phyloP scores from a whole-genome alignment of 2,797 vertebrate species.

The Takifugu ocellatus region DNA sequence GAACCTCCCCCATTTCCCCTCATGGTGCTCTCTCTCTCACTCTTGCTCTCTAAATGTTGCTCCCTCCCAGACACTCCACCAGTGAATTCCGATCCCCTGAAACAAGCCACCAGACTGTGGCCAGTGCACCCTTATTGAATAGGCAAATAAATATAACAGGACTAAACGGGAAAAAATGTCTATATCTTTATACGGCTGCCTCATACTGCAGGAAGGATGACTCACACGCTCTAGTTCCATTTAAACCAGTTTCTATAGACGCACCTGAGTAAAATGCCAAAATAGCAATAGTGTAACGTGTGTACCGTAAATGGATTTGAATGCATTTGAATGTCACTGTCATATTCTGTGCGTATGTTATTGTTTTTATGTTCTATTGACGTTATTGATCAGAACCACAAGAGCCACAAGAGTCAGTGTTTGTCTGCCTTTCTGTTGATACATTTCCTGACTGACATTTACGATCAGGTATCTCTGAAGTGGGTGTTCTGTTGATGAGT shows the following conservation, averaged over 20 bases:
- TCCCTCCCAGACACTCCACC: slow-evolving; percentile 50
- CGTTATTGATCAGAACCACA: too few species aligned
- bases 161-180: slow-evolving; percentile 38
- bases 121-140: slow-evolving; percentile 35
- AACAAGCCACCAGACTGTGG: slow-evolving; percentile 67
- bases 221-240: slow-evolving; percentile 30
- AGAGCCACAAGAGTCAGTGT: background rate
- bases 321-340: background rate
- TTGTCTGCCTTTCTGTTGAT: slow-evolving; percentile 43
- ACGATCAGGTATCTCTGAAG: slow-evolving; percentile 54
- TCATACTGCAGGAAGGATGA: slow-evolving; percentile 28
- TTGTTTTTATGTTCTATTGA: too few species aligned
- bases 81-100: slow-evolving; percentile 79
- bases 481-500: slow-evolving; percentile 38
- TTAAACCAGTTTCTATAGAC: background rate
- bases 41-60: slow-evolving; percentile 15
- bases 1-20: slow-evolving; percentile 22
- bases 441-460: slow-evolving; percentile 65
- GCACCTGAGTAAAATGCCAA: too few species aligned
- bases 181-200: background rate
- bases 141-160: slow-evolving; percentile 37
- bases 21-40: background rate
- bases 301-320: too few species aligned
- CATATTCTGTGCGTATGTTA: background rate
- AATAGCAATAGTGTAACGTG: too few species aligned